Base-by-base conservation (phyloP, 2,888 invertebrate species). In the Drosophila emarginata region DNA sequence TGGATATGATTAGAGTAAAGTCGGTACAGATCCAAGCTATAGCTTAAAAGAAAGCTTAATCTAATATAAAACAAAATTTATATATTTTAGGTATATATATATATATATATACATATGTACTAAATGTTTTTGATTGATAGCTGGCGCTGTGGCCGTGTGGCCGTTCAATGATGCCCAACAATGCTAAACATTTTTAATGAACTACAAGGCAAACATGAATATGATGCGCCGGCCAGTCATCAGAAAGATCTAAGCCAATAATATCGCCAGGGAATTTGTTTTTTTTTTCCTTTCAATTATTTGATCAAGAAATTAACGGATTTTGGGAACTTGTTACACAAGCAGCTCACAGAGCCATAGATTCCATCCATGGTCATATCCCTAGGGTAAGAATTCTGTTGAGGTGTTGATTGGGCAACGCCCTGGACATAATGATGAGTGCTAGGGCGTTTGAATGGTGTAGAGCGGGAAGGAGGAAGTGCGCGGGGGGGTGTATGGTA, bases 401-500 rank as follows among this genome's bases (percentile, higher is more conserved):
- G 32, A 80, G 89, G 89, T 88, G 82, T 83, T 88, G 89, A 83
- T 83, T 83, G 87, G 89, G 89, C 89, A 83, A 83, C 82, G 82
- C 89, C 82, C 82, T 80, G 87, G 79, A 80, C 84, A 73, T 63
- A 64, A 57, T 50, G 37, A 6, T 45, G 45, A 45, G 45, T 45
- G 40, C 18, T 15, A 18, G 40, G 40, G 40, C 40, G 32, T 32
- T 32, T 9, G 9, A 32, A 2, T 32, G 9, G 28, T 4, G 1
- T 4, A 28, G 36, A 12, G n/a, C 1, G 18, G 36, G 36, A 39
- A 52, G 12, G 40, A 26, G 59, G 45, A 9, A 2, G 11, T 14
- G n/a, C n/a, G n/a, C n/a, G n/a, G 52, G 37, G 54, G 37, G 51
- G 15, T 32, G 14, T 18, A 14, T 15, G 52, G 56, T 66, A 53